Percentiles rank a stretch among this genome's conserved stretches.
These are phyloP conservation scores for Unio pictorum DNA, from an alignment of 2,888 invertebrate species.

Conservation along the genomic window DNA sequence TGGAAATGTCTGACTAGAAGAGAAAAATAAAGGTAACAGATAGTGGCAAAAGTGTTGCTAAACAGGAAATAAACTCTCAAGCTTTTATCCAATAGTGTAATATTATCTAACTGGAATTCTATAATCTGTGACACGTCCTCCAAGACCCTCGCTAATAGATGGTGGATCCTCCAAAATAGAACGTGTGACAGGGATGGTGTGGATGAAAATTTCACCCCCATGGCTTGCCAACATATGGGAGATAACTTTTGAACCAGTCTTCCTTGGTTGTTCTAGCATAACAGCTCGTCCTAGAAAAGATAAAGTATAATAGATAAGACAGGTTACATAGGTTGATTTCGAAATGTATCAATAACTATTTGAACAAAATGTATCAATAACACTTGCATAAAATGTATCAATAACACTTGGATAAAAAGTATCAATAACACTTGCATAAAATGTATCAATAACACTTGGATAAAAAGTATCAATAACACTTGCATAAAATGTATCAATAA, in stretches of 20 bases:
- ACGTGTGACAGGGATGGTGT: conserved; percentile 86
- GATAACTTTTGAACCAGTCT: conserved; percentile 82
- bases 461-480: no score
- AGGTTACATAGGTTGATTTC: no score
- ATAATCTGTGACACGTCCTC: conserved; percentile 95
- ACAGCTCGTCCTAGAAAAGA: conserved; percentile 70
- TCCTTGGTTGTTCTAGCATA: conserved; percentile 85
- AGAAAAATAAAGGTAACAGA: conserved; percentile 4
- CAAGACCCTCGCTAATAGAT: conserved; percentile 93
- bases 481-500: no score
- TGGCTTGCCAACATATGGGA: conserved; percentile 95
- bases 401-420: no score
- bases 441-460: no score
- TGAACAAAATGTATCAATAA: no score
- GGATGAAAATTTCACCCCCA: conserved; percentile 96
- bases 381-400: no score
- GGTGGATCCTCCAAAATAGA: conserved; percentile 95
- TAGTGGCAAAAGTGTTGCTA: background rate
- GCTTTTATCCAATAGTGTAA: background rate
- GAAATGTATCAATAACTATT: no score
- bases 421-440: no score
- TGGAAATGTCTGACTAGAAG: background rate
- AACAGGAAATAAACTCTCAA: background rate
- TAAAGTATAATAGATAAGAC: no score
- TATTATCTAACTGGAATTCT: conserved; percentile 75